phyloP scores from a whole-genome alignment of 1,140 invertebrate genomes.

The Aphelenchoides fujianensis region DNA sequence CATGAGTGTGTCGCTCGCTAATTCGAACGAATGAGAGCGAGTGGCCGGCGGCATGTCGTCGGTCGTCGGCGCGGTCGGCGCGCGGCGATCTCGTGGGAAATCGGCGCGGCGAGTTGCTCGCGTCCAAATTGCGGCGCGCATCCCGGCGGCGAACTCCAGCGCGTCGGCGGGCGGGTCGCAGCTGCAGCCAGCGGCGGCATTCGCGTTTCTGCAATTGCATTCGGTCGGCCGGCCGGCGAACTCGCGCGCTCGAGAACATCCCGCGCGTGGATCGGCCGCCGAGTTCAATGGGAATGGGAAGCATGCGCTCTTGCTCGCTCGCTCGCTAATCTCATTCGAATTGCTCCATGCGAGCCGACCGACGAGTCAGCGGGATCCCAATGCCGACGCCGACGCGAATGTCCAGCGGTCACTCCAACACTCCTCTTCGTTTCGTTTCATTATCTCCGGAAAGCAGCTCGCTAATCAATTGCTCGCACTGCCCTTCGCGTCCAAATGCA shows the following conservation, averaged over 20 bases:
- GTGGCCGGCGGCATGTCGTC: neutral
- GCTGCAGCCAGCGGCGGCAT: neutral
- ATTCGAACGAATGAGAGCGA: too few relatives aligned
- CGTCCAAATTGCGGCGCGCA: neutral
- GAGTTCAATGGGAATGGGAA: too few relatives aligned
- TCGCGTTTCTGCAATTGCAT: neutral
- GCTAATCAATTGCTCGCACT: neutral
- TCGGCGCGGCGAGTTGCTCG: neutral
- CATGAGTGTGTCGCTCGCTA: neutral
- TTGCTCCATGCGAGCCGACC: too few relatives aligned
- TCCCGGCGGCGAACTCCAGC: neutral
- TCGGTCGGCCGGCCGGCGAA: neutral
- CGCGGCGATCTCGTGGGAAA: conserved; percentile 2
- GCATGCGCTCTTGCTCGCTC: too few relatives aligned
- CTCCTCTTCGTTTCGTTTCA: too few relatives aligned
- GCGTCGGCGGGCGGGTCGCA: neutral
- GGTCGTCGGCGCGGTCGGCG: too few relatives aligned
- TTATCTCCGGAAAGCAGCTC: neutral
- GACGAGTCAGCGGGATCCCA: too few relatives aligned
- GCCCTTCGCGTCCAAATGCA: neutral
- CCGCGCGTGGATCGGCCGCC: neutral
- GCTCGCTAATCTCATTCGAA: too few relatives aligned
- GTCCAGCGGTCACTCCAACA: too few relatives aligned
- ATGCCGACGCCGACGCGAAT: too few relatives aligned
- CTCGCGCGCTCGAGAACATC: neutral